Base-by-base conservation (phyloP, 2,797 vertebrate species). In the Emydoidea blandingii region DNA sequence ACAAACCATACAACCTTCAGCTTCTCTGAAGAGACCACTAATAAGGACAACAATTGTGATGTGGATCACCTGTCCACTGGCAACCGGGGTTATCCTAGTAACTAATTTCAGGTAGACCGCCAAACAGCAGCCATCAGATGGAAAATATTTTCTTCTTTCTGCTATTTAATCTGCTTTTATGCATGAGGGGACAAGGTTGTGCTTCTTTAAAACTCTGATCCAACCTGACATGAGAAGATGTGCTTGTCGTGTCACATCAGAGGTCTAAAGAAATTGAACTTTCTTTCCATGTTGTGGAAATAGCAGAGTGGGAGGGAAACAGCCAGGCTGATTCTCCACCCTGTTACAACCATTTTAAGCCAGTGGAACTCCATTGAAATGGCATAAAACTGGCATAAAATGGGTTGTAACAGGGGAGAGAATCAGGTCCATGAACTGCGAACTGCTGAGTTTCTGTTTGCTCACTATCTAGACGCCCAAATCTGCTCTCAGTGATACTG, bases 261-360 rank as follows among this genome's bases (percentile, higher is more conserved):
- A 85, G 3, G n/a, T 62, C 80, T 14, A 82, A 91, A 81, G 2
- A 10, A 7, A 2, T 59, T 21, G 1, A 6, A 15, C n/a, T 74
- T 37, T 79, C 86, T 53, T 83, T 0, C 3, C 2, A 2, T 41
- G 15, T 88, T 0, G 6, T 52, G 4, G 3, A 82, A 84, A 78
- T 31, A 78, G 1, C 1, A 88, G 74, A 89, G 56, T 85, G 2
- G 37, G 80, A 85, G 1, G 25, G 56, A 57, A 57, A 57, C 10
- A 57, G 7, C 56, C 56, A 57, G 56, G 27, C 56, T 29, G 21
- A 29, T 57, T 57, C 25, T 57, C 25, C 12, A 27, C 25, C 56
- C 12, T 57, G 56, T 57, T 29, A 57, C 27, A 57, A 29, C 56
- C 25, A 57, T 57, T 57, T 57, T 27, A 57, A 29, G 56, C 56